A percentile compares a stretch with the other conserved stretches of the same genome.
These are phyloP conservation scores for Argyra leucocephala DNA, from an alignment of 2,888 invertebrate species.

Conservation along the genomic window DNA sequence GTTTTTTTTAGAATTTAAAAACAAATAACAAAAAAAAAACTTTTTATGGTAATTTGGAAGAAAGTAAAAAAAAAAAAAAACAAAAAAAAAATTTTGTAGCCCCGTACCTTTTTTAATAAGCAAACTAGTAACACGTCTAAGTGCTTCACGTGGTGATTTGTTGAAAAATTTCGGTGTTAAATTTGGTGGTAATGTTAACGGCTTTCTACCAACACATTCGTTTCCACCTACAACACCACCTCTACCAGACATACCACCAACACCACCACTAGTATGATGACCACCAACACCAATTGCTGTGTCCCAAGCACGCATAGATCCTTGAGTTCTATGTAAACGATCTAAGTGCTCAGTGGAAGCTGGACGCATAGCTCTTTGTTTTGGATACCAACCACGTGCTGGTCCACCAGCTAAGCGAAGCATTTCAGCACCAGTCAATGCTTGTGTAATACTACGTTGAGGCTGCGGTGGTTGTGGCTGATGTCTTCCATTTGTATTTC, in stretches of 20 bases:
- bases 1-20: no score
- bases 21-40: background rate
- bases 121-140: slow-evolving; percentile 79
- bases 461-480: slow-evolving; percentile 29
- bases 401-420: slow-evolving; percentile 70
- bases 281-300: slow-evolving; percentile 39
- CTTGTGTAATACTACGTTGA: slow-evolving; percentile 47
- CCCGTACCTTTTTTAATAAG: slow-evolving; percentile 67
- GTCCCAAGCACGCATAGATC: slow-evolving; percentile 48
- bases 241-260: slow-evolving; percentile 38
- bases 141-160: slow-evolving; percentile 75
- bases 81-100: background rate
- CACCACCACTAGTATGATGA: background rate
- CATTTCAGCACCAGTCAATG: slow-evolving; percentile 65
- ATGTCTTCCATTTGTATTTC: slow-evolving; percentile 27
- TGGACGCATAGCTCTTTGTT: slow-evolving; percentile 60
- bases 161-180: slow-evolving; percentile 83
- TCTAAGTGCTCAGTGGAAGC: slow-evolving; percentile 80
- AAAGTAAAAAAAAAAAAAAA: background rate
- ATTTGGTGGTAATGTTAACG: slow-evolving; percentile 78
- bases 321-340: slow-evolving; percentile 47
- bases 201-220: slow-evolving; percentile 57
- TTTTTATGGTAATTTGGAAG: no score
- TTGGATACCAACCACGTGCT: slow-evolving; percentile 76
- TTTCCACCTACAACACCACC: slow-evolving; percentile 47